Evolutionary conservation across 2,113 vertebrate genomes (phyloP).

Genomic region (Chrysochloris asiatica): DNA sequence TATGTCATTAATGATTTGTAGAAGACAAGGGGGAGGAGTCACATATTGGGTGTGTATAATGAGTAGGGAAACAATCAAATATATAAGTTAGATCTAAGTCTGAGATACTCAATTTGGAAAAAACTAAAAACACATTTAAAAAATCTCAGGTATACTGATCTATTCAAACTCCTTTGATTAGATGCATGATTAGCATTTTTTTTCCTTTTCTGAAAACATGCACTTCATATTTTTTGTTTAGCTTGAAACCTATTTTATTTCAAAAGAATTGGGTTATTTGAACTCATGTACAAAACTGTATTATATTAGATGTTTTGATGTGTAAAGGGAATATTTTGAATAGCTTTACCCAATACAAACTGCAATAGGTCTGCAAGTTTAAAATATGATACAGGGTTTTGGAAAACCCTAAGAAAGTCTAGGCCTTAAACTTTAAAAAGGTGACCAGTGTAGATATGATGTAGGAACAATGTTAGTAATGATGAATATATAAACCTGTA

Average conservation of each 20-base stretch:
- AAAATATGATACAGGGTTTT: neutral
- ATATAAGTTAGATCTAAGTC: no score
- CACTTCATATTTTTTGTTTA: slow-evolving; percentile 22
- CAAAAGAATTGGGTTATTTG: neutral
- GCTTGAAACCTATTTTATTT: slow-evolving; percentile 28
- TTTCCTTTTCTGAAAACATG: slow-evolving; percentile 5
- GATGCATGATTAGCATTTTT: neutral
- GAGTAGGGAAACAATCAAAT: no score
- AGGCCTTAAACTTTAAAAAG: neutral
- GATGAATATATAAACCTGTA: neutral
- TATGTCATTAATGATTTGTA: neutral
- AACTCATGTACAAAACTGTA: neutral
- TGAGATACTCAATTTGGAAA: no score
- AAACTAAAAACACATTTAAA: neutral
- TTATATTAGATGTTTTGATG: neutral
- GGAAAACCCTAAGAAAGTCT: neutral
- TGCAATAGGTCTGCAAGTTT: neutral
- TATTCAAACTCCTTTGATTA: slow-evolving; percentile 39
- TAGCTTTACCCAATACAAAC: neutral
- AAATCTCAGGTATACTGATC: neutral
- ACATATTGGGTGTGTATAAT: neutral
- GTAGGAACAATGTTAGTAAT: neutral
- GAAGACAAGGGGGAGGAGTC: no score
- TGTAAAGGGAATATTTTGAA: neutral
- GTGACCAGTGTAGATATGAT: neutral